Conservation (phyloP, 2,113 vertebrate species). For the Speoplatyrhinus poulsoni region DNA sequence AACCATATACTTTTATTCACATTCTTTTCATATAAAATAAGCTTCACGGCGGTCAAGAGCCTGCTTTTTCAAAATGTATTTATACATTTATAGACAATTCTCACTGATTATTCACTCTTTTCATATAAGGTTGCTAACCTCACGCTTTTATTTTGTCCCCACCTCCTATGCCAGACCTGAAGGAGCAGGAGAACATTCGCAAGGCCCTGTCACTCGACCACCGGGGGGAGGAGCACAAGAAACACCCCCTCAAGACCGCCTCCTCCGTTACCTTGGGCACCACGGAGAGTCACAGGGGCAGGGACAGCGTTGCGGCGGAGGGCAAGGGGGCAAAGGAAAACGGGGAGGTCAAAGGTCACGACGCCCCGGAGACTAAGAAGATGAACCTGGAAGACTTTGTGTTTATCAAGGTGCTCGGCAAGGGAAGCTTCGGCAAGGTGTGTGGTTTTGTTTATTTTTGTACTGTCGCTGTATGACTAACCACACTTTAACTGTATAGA, state of each 20-base stretch:
- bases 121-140: too few relatives aligned
- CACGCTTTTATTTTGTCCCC: not conserved
- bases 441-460: conserved; percentile 7
- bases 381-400: conserved; percentile 88
- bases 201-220: conserved; percentile 94
- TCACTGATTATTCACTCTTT: too few relatives aligned
- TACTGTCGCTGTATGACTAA: not conserved
- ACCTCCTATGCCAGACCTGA: conserved; percentile 77
- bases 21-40: too few relatives aligned
- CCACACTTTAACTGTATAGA: not conserved
- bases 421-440: conserved; percentile 98
- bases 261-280: conserved; percentile 61
- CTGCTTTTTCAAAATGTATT: too few relatives aligned
- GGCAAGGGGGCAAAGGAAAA: conserved; percentile 77
- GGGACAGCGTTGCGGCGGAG: conserved; percentile 56
- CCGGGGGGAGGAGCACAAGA: conserved; percentile 85
- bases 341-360: conserved; percentile 81
- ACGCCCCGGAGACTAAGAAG: conserved; percentile 78
- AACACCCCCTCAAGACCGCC: conserved; percentile 56
- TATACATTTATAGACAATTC: too few relatives aligned
- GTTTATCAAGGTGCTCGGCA: conserved; percentile 98
- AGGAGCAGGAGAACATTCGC: conserved; percentile 94
- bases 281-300: conserved; percentile 41
- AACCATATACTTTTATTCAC: too few relatives aligned
- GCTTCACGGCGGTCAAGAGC: too few relatives aligned